Conservation (phyloP, 1,140 invertebrate species). For the Drosophila watanabei region DNA sequence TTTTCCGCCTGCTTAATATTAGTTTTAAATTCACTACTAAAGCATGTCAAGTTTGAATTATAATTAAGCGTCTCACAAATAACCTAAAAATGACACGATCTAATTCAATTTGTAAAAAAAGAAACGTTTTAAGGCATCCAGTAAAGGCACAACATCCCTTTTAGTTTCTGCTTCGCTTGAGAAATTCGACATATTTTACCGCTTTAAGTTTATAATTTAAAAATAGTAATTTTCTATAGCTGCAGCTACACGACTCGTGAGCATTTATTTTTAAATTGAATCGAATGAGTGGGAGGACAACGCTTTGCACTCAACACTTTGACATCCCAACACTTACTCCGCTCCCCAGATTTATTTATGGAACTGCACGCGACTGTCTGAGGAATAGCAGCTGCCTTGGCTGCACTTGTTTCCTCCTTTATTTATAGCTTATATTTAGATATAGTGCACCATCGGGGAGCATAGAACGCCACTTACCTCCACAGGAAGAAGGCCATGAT, state of each 20-base stretch:
- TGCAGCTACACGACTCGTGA: conserved; percentile 34
- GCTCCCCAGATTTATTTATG: conserved; percentile 51
- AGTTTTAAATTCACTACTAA: background rate
- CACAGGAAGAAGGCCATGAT: conserved; percentile 91
- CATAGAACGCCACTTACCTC: conserved; percentile 88
- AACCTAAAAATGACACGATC: background rate
- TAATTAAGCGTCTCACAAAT: background rate
- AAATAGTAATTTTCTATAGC: conserved; percentile 43
- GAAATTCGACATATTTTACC: conserved; percentile 8
- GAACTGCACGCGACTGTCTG: conserved; percentile 47
- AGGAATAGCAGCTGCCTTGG: conserved; percentile 37
- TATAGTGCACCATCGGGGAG: background rate
- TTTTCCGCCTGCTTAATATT: background rate
- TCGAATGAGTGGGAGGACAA: conserved; percentile 20
- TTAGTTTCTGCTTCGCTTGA: background rate
- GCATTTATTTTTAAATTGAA: conserved; percentile 54
- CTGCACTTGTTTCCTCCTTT: conserved; percentile 38
- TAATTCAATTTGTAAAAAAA: background rate
- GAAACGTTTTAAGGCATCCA: conserved; percentile 8
- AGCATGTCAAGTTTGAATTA: background rate
- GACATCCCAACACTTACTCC: conserved; percentile 30
- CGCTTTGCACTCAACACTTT: conserved; percentile 42
- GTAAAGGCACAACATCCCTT: background rate
- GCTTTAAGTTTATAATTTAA: conserved; percentile 13
- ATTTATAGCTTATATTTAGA: background rate